Evolutionary conservation across 2,888 invertebrate genomes (phyloP), one percentile per base, ranked within the genome.

Genomic region (Agonopterix subpropinquella): DNA sequence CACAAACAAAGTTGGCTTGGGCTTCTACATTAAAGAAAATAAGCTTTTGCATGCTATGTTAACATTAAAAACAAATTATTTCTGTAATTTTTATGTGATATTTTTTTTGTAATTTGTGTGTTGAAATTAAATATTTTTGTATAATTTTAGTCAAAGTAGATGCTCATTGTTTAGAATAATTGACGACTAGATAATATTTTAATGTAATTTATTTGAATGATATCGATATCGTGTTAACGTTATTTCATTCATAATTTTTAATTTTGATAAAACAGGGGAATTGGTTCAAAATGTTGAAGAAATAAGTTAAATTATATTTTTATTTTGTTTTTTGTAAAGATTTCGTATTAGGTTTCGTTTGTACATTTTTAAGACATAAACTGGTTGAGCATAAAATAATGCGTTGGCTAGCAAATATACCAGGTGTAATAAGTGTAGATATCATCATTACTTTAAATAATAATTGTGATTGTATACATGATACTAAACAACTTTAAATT

Each of bases 1-100:
- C 66, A 65, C 55, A 44, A 44, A 28, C 36, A 52, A 54, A 61
- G 56, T 65, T 62, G 56, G 67, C 68, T 76, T 74, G 54, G 53
- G 61, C 56, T 60, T 54, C 35, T 10, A 15, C 39, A 44, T 47
- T 35, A 46, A 46, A 35, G 28, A 28, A 11, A 2, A n/a, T 35
- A 28, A 42, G 42, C 18, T 28, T 36, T 35, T n/a, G 35, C 28
- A 10, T 45, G 45, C 18, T 10, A 13, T 45, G 37, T 37, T 36
- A 18, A 18, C 2, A 10, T 11, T 39, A 10, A n/a, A 39, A n/a
- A 39, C 4, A n/a, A n/a, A n/a, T 39, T 39, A 39, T 39, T n/a
- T 45, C 9, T 43, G 43, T 13, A 18, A n/a, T 28, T 15, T 28
- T 28, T 28, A 39, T 37, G 45, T 45, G 45, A 45, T 37, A 37